Evolutionary conservation across 1,140 invertebrate species (phyloP), one percentile per base, ranked within the genome.

Genomic region (Brachionus sp.): DNA sequence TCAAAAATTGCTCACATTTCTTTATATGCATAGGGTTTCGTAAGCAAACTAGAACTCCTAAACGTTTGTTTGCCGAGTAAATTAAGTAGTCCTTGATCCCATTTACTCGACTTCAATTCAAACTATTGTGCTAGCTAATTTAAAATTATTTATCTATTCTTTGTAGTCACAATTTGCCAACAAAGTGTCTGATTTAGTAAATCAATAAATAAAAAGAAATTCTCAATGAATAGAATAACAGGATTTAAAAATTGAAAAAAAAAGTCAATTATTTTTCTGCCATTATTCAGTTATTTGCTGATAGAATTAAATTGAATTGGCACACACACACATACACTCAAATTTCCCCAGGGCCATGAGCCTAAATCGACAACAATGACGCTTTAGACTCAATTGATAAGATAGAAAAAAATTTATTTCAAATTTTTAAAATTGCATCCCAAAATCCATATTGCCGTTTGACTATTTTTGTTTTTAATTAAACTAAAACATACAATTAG

Each of bases 401-500:
- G 66, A 70, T 70, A 70, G 64, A 68, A 68, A 13, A 37, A 64
- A 64, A 64, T 57, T 5, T 57, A 19, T 57, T 25, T 57, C 53
- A 19, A 19, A 16, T 19, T 16, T 25, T 57, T 57, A 64, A 57
- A 64, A 64, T 64, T 64, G 6, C 62, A 25, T 25, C 23, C 23
- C 10, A 5, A 23, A 64, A 64, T n/a, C n/a, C n/a, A n/a, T n/a
- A n/a, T 23, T 25, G 23, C 10, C 10, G 23, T 12, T 25, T 12
- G 19, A 29, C 29, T 64, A 25, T 7, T 1, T 29, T 33, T n/a
- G 19, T 75, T 46, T 75, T 75, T 75, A 75, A 75, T 75, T 75
- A 75, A 75, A 46, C 70, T 25, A 75, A 75, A 75, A 75, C 70
- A 75, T 75, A 75, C 70, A 75, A 75, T 46, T 46, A 75, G 44